A percentile compares a stretch with the other conserved stretches of the same genome.
These are phyloP conservation scores for Coendou prehensilis DNA, from an alignment of 2,797 vertebrate genomes.

Conservation along the genomic window DNA sequence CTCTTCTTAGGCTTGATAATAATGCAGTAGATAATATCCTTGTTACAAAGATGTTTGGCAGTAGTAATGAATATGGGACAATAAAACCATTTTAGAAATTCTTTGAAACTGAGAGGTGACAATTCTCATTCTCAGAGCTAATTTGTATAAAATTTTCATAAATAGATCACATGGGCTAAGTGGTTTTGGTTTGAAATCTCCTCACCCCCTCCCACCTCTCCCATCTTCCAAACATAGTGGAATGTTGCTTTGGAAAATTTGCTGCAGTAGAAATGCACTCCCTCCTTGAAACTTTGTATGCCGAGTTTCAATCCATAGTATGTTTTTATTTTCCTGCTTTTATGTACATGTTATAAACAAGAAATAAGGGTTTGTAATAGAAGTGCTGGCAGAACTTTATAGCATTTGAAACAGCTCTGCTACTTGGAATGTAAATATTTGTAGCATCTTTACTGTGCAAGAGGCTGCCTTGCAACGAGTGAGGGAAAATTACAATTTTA, in stretches of 20 bases:
- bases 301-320: conserved; percentile 63
- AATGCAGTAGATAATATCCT: neutral
- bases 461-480: conserved; percentile 71
- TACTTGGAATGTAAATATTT: conserved; percentile 82
- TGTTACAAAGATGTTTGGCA: neutral
- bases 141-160: conserved; percentile 21
- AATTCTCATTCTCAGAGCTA: neutral
- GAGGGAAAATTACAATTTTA: conserved; percentile 71
- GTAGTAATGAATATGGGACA: neutral
- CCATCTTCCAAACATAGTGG: neutral
- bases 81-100: neutral
- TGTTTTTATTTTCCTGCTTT: conserved; percentile 72
- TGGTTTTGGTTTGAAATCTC: neutral
- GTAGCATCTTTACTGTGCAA: conserved; percentile 84
- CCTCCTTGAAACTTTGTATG: conserved; percentile 52
- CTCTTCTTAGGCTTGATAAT: neutral
- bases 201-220: neutral
- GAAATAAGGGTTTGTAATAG: conserved; percentile 71
- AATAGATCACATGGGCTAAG: neutral
- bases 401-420: conserved; percentile 71
- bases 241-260: conserved; percentile 66
- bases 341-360: conserved; percentile 63
- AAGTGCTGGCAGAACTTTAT: conserved; percentile 76
- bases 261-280: conserved; percentile 53
- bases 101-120: neutral